Evolutionary conservation across 2,113 vertebrate species (phyloP).

Genomic region (Chloropsis hardwickii): DNA sequence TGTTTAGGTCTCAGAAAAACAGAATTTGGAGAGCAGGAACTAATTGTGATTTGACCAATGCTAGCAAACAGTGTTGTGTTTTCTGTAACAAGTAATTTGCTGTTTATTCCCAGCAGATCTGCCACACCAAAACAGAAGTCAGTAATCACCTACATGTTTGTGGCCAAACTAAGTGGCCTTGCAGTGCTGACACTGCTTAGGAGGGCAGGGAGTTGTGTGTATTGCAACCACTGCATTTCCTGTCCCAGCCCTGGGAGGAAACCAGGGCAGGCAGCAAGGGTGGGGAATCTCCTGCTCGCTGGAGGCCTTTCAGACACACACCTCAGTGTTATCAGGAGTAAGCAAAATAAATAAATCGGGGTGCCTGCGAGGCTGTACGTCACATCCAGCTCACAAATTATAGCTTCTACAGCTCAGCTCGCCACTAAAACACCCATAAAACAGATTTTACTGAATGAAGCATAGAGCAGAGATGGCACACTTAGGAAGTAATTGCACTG

Average conservation of each 20-base stretch:
- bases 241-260: conserved; percentile 29
- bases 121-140: background rate
- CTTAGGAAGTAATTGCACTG: background rate
- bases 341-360: background rate
- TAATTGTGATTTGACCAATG: background rate
- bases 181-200: background rate
- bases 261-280: background rate
- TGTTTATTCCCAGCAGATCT: background rate
- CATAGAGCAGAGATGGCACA: background rate
- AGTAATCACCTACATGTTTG: background rate
- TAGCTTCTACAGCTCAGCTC: background rate
- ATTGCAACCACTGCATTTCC: background rate
- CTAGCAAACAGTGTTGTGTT: rapidly evolving
- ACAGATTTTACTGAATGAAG: background rate
- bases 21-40: background rate
- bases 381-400: background rate
- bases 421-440: background rate
- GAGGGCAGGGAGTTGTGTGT: background rate
- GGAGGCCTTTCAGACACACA: background rate
- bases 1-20: background rate
- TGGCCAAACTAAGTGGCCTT: background rate
- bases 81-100: background rate
- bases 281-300: background rate
- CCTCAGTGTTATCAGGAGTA: background rate
- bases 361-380: background rate